phyloP scores from a whole-genome alignment of 2,888 invertebrate genomes.

The Andrena haemorrhoa region DNA sequence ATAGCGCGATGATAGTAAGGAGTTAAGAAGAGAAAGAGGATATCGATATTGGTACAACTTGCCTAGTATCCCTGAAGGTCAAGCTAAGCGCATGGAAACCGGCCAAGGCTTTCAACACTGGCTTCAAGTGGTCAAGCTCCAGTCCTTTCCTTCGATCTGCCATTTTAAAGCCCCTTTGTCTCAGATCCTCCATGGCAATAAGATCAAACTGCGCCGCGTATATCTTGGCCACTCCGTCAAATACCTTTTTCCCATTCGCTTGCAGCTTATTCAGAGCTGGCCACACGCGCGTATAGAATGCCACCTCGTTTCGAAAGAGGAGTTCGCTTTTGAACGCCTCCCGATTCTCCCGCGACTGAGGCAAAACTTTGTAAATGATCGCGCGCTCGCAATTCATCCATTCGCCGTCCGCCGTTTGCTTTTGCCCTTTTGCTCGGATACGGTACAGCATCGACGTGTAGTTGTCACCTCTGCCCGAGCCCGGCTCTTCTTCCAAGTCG shows the following conservation, averaged over 20 bases:
- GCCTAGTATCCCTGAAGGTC: conserved; percentile 83
- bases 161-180: conserved; percentile 83
- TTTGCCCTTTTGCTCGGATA: conserved; percentile 87
- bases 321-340: conserved; percentile 90
- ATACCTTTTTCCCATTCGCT: conserved; percentile 71
- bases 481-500: conserved; percentile 87
- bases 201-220: conserved; percentile 84
- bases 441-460: conserved; percentile 91
- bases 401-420: conserved; percentile 81
- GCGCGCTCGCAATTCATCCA: conserved; percentile 88
- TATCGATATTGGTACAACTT: conserved; percentile 41
- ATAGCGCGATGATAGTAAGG: neutral
- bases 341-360: conserved; percentile 88
- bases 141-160: conserved; percentile 84
- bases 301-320: conserved; percentile 90
- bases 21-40: conserved; percentile 6
- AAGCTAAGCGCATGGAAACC: conserved; percentile 86
- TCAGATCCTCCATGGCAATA: conserved; percentile 86
- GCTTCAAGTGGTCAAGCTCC: conserved; percentile 80
- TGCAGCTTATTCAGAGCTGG: conserved; percentile 89
- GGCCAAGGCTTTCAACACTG: conserved; percentile 84
- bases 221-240: conserved; percentile 80
- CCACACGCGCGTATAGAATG: conserved; percentile 90
- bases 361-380: conserved; percentile 90
- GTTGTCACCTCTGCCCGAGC: conserved; percentile 91